Evolutionary conservation across 92 coral and sea anemone species (phyloP), one percentile per base, ranked within the genome.

Genomic region (Zoanthus sansibaricus): DNA sequence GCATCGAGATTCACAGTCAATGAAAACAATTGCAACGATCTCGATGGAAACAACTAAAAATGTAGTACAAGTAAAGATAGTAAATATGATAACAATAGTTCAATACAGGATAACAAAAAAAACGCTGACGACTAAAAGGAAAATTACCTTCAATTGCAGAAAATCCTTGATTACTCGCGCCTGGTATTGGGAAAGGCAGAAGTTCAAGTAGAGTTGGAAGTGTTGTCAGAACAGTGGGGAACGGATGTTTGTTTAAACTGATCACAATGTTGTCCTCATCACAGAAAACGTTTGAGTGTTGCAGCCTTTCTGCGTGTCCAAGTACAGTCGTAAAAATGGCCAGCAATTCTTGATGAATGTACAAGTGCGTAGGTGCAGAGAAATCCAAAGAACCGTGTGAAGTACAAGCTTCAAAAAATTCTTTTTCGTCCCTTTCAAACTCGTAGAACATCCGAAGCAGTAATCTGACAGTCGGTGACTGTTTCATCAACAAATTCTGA

Each of bases 361-460:
- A 7, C 1, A 49, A 49, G 55, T 37, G 42, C 42, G 2, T 37
- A 37, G 42, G 42, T 4, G 7, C 9, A 49, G 55, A 49, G 12
- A 49, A 7, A 5, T 62, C 6, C 6, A 17, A 62, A 11, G 69
- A 17, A 62, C 31, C 15, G 70, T 49, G 37, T 3, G 52, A 46
- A 31, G 33, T 15, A 78, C 5, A 13, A 30, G 83, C 51, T 3
- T 32, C 72, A 32, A 14, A 6, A 59, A 6, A 12, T 15, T 61
- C 14, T 44, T 21, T 59, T 17, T 58, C 42, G 25, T 67, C 62
- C 45, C 31, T 45, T 5, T 17, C 67, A 21, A 6, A 30, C 25
- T 20, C 1, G 72, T 45, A 80, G 58, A 64, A 64, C 59, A 80
- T 48, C 61, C 59, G 85, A 80, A 80, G 71, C 13, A 80, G 75